Evolutionary conservation across 2,113 vertebrate species (phyloP).

Genomic region (Oceanites oceanicus): DNA sequence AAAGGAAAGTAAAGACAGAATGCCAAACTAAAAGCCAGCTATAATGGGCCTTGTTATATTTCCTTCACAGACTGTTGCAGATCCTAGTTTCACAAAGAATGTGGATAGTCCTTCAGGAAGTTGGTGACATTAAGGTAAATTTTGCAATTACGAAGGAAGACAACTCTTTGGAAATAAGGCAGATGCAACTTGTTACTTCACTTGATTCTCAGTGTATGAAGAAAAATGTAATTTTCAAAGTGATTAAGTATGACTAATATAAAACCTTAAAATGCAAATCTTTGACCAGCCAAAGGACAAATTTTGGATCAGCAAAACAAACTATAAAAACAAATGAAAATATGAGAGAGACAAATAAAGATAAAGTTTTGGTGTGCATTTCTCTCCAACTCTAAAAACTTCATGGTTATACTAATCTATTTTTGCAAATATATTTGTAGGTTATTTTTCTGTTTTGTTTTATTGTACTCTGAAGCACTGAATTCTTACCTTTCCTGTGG

Average conservation of each 20-base stretch:
- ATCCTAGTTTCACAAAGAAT: background rate
- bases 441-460: background rate
- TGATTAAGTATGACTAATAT: background rate
- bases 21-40: background rate
- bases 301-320: background rate
- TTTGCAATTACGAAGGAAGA: background rate
- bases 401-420: background rate
- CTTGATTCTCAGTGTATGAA: background rate
- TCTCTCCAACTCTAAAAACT: background rate
- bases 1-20: background rate
- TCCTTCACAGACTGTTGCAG: background rate
- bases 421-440: background rate
- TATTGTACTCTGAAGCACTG: background rate
- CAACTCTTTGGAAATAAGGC: background rate
- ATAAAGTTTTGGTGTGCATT: background rate
- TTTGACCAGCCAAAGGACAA: background rate
- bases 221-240: background rate
- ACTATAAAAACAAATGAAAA: background rate
- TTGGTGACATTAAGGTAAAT: background rate
- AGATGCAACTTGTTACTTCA: background rate
- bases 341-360: background rate
- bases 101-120: background rate
- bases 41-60: background rate
- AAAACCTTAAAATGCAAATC: background rate
- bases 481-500: background rate